Conservation (phyloP, 2,113 vertebrate species). For the Heterocephalus glaber region DNA sequence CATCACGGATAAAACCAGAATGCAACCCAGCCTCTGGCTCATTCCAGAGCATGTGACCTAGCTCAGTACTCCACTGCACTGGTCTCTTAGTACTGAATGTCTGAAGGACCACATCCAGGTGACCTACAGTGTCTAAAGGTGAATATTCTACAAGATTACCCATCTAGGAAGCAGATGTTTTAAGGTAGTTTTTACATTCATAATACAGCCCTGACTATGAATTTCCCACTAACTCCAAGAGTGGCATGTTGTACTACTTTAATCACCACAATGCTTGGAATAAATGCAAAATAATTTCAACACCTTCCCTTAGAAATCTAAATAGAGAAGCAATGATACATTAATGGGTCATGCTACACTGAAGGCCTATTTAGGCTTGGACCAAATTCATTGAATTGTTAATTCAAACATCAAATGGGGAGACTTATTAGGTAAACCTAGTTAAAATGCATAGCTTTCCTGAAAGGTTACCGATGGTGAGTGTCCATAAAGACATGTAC, state of each 20-base stretch:
- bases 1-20: not conserved
- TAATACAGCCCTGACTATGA: not conserved
- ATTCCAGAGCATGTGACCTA: not conserved
- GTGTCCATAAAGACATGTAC: constrained; percentile 77
- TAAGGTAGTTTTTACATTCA: constrained; percentile 24
- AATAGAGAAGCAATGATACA: constrained; percentile 42
- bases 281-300: constrained; percentile 58
- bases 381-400: constrained; percentile 64
- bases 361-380: constrained; percentile 39
- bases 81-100: not conserved
- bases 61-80: not conserved
- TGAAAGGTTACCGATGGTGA: constrained; percentile 74
- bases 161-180: constrained; percentile 54
- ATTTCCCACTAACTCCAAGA: constrained; percentile 36
- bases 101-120: constrained; percentile 12
- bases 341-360: constrained; percentile 29
- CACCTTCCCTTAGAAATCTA: constrained; percentile 34
- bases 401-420: constrained; percentile 62
- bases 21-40: not conserved
- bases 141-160: constrained; percentile 75
- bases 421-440: constrained; percentile 73
- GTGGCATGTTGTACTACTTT: not conserved
- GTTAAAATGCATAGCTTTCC: constrained; percentile 72
- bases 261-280: constrained; percentile 46
- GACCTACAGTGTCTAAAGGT: not conserved